Evolutionary conservation across 2,888 invertebrate genomes (phyloP).

Genomic region (Leucozona laternaria): DNA sequence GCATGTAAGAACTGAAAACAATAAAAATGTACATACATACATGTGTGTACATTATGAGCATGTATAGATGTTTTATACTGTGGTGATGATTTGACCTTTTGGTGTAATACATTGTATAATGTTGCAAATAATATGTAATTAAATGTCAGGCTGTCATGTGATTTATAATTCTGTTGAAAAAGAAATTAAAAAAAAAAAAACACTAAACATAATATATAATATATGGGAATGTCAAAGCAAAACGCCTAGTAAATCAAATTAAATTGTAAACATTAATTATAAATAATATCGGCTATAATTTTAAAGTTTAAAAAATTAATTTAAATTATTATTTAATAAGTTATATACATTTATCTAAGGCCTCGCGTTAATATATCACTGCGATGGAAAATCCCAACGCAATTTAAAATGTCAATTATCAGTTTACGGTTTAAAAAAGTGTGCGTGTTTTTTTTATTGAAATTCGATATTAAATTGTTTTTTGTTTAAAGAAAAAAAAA

Average conservation of each 20-base stretch:
- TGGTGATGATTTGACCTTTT: slow-evolving; percentile 1
- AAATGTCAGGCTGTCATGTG: slow-evolving; percentile 6
- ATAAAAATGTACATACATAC: not conserved
- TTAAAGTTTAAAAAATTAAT: too few relatives aligned
- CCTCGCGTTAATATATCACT: too few relatives aligned
- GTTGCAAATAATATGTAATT: slow-evolving; percentile 1
- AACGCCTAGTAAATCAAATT: not conserved
- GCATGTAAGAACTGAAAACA: slow-evolving; percentile 5
- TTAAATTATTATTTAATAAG: too few relatives aligned
- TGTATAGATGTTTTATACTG: not conserved
- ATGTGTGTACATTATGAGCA: too few relatives aligned
- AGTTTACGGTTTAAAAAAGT: too few relatives aligned
- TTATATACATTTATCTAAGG: too few relatives aligned
- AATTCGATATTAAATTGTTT: too few relatives aligned
- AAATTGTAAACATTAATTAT: not conserved
- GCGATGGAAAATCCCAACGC: too few relatives aligned
- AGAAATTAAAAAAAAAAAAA: not conserved
- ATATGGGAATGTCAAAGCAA: not conserved
- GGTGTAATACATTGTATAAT: not conserved
- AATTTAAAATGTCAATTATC: too few relatives aligned
- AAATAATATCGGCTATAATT: too few relatives aligned
- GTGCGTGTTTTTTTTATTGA: too few relatives aligned
- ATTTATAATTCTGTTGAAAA: not conserved
- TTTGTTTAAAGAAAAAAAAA: too few relatives aligned
- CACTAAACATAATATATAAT: not conserved